A percentile compares a stretch with the other conserved stretches of the same genome.
Conservation (phyloP, 2,888 invertebrate species). For the Schizotus pectinicornis region DNA sequence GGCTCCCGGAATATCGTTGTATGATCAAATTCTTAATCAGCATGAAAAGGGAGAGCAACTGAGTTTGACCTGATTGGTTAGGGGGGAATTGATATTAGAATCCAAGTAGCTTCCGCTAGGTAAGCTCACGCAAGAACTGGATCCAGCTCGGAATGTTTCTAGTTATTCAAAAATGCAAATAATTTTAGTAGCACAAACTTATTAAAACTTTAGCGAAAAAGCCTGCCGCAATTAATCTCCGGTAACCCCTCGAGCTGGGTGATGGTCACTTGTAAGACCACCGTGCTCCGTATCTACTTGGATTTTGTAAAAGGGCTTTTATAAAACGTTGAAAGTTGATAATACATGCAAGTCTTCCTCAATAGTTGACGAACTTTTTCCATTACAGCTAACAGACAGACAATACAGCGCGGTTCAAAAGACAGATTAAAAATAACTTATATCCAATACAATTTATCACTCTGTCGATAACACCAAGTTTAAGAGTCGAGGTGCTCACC, state of each 20-base stretch:
- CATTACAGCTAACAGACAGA: constrained; percentile 52
- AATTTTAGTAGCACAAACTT: constrained; percentile 13
- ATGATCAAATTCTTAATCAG: constrained; percentile 37
- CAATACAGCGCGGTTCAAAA: constrained; percentile 47
- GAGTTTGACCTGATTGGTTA: constrained; percentile 35
- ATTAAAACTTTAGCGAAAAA: constrained; percentile 7
- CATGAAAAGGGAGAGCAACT: constrained; percentile 37
- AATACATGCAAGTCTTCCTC: constrained; percentile 50
- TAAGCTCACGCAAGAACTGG: constrained; percentile 4
- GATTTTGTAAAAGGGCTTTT: constrained; percentile 38
- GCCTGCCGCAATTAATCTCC: constrained; percentile 12
- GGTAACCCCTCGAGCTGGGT: background rate
- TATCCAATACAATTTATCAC: constrained; percentile 46
- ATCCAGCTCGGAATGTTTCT: no score
- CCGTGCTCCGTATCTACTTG: constrained; percentile 36
- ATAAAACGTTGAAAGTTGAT: constrained; percentile 46
- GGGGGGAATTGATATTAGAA: constrained; percentile 32
- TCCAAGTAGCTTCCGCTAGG: constrained; percentile 29
- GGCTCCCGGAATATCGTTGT: constrained; percentile 34
- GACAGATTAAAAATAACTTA: constrained; percentile 48
- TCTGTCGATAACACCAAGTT: constrained; percentile 35
- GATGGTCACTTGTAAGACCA: constrained; percentile 20
- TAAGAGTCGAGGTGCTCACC: constrained; percentile 13
- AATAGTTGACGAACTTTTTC: constrained; percentile 54
- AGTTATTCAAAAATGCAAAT: background rate